Evolutionary conservation across 2,113 vertebrate genomes (phyloP).

Genomic region (Verasper variegatus): DNA sequence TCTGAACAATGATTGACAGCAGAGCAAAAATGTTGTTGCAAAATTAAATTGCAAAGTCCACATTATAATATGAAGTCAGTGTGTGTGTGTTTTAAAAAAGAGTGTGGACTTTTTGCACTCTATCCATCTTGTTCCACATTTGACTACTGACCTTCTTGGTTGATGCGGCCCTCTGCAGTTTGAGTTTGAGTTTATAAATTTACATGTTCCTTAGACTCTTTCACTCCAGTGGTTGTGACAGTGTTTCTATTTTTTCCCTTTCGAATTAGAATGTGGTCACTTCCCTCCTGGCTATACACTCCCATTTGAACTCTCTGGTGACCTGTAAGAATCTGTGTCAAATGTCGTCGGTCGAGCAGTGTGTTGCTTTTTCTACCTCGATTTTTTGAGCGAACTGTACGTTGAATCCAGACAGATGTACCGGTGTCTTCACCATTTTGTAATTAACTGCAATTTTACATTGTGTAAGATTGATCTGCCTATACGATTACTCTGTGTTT

Average conservation of each 20-base stretch:
- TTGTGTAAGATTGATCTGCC: conserved; percentile 48
- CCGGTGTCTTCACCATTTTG: conserved; percentile 63
- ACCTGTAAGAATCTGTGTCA: conserved; percentile 41
- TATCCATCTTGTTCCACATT: conserved; percentile 6
- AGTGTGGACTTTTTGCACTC: conserved; percentile 36
- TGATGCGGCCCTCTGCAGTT: conserved; percentile 12
- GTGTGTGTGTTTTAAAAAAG: conserved; percentile 12
- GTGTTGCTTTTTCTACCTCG: conserved; percentile 82
- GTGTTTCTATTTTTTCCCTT: background rate
- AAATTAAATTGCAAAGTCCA: conserved; percentile 12
- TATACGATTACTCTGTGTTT: conserved; percentile 40
- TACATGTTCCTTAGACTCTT: conserved; percentile 17
- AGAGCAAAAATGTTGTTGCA: conserved; percentile 14
- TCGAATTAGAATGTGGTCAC: conserved; percentile 36
- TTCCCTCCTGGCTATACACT: background rate
- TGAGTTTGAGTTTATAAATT: conserved; percentile 26
- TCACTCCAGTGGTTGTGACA: conserved; percentile 14
- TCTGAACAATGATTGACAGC: conserved; percentile 16
- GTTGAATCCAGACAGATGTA: conserved; percentile 49
- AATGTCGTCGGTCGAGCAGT: conserved; percentile 53
- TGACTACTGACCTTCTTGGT: conserved; percentile 17
- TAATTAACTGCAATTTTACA: conserved; percentile 61
- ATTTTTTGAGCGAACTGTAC: conserved; percentile 65
- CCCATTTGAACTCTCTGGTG: conserved; percentile 28
- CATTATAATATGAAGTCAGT: conserved; percentile 16